Base-by-base conservation (phyloP, 1,140 invertebrate species). In the Lucilia cuprina region DNA sequence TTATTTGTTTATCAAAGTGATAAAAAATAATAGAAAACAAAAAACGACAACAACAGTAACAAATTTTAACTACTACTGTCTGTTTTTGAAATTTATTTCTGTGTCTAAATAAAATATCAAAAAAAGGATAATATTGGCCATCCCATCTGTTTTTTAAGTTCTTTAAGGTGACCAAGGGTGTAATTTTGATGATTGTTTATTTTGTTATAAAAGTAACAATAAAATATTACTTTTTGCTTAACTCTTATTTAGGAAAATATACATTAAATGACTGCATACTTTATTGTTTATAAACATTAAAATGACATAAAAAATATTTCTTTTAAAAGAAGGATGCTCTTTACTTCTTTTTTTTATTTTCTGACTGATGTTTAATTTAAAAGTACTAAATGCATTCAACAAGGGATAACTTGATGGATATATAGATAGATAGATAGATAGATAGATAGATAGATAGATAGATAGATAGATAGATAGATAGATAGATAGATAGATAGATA, bases 181-280 rank as follows among this genome's bases (percentile, higher is more conserved):
- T 80, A 47, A 80, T 80, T 80, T 80, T 80, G 77, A 80, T 80
- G 77, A 80, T 80, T 80, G 77, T 80, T 80, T 80, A 80, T 80
- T 80, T 80, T 80, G 77, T 80, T 80, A 50, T 77, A 49, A 80
- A 80, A 80, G 47, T 77, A 35, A 35, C 77, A 49, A 47, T 25
- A 21, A 21, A 47, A 19, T 19, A 78, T 47, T 49, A 25, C 13
- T 41, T 5, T 10, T 41, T 10, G 41, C 10, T 30, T 30, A 30
- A 41, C 41, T 41, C 41, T 41, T 41, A 8, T 41, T 8, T 41
- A 41, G 7, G 7, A 41, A 41, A 41, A 41, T 8, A 41, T 8
- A 41, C 35, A 50, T 50, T 19, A 41, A n/a, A 49, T 10, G 19
- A 14, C 4, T 47, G n/a, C 75, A 78, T 19, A 78, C 41, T 49